These are phyloP conservation scores for Probosciger aterrimus DNA, from an alignment of 2,113 vertebrate genomes.

Conservation along the genomic window DNA sequence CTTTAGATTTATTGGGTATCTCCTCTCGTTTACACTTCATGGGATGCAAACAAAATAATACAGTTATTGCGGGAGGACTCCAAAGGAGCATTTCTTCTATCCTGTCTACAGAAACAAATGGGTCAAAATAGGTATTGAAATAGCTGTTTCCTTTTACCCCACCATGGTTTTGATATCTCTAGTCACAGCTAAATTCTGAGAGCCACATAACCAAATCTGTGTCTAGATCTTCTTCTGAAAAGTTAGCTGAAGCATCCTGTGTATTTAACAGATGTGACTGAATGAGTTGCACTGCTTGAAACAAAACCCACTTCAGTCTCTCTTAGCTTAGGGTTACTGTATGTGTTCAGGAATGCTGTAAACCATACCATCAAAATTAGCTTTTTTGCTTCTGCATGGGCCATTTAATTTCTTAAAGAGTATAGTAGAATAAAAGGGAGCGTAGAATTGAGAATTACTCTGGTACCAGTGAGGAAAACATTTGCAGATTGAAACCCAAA, in stretches of 20 bases:
- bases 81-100: not conserved
- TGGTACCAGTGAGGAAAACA: not conserved
- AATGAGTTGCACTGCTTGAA: not conserved
- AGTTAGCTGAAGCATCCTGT: not conserved
- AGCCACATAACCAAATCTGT: not conserved
- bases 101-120: not conserved
- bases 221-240: not conserved
- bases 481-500: not conserved
- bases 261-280: not conserved
- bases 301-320: not conserved
- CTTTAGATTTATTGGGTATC: not conserved
- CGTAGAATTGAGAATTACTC: accelerated
- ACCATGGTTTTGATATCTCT: not conserved
- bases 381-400: not conserved
- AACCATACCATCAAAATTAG: not conserved
- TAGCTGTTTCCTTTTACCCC: not conserved
- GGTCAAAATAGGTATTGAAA: not conserved
- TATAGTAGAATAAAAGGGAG: not conserved
- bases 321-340: accelerated
- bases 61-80: not conserved
- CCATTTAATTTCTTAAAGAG: not conserved
- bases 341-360: not conserved
- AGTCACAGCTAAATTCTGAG: not conserved
- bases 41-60: not conserved
- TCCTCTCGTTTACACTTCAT: not conserved